A percentile compares a stretch with the other conserved stretches of the same genome.
Evolutionary conservation across 2,797 vertebrate genomes (phyloP).

Genomic region (Paedocypris micromegethes): DNA sequence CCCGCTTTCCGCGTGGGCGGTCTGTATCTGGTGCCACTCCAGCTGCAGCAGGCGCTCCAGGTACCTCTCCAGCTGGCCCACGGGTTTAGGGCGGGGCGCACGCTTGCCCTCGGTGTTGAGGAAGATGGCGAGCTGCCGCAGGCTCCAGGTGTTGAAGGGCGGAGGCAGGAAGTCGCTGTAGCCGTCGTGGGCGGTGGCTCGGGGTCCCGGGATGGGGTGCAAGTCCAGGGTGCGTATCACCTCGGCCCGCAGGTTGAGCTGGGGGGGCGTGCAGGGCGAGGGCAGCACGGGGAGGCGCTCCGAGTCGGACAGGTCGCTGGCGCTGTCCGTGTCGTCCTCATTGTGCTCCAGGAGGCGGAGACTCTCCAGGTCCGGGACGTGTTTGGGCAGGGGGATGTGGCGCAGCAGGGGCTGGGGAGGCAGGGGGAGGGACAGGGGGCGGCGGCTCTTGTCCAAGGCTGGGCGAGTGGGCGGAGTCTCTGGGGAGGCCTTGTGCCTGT

Average conservation of each 20-base stretch:
- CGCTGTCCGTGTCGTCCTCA: conserved; percentile 82
- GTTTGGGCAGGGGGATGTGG: conserved; percentile 52
- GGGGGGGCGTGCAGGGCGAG: conserved; percentile 84
- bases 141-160: conserved; percentile 88
- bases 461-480: conserved; percentile 52
- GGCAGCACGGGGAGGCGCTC: conserved; percentile 84
- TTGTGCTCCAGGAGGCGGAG: conserved; percentile 70
- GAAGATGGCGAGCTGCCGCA: conserved; percentile 78
- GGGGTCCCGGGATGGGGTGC: conserved; percentile 64
- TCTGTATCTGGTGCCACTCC: conserved; percentile 91
- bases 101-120: conserved; percentile 74
- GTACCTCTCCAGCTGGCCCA: conserved; percentile 79
- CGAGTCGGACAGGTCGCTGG: conserved; percentile 92
- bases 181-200: conserved; percentile 52
- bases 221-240: conserved; percentile 78
- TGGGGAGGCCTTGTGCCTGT: conserved; percentile 58
- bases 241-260: conserved; percentile 87
- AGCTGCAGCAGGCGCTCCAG: conserved; percentile 83
- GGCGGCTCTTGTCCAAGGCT: conserved; percentile 62
- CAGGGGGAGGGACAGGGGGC: conserved; percentile 68
- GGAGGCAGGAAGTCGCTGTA: conserved; percentile 86
- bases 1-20: conserved; percentile 75
- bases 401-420: conserved; percentile 65
- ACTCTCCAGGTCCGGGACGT: conserved; percentile 58
- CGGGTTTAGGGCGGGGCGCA: conserved; percentile 67